A percentile compares a stretch with the other conserved stretches of the same genome.
Conservation (phyloP, 2,888 invertebrate species). For the Abscondita cerata region DNA sequence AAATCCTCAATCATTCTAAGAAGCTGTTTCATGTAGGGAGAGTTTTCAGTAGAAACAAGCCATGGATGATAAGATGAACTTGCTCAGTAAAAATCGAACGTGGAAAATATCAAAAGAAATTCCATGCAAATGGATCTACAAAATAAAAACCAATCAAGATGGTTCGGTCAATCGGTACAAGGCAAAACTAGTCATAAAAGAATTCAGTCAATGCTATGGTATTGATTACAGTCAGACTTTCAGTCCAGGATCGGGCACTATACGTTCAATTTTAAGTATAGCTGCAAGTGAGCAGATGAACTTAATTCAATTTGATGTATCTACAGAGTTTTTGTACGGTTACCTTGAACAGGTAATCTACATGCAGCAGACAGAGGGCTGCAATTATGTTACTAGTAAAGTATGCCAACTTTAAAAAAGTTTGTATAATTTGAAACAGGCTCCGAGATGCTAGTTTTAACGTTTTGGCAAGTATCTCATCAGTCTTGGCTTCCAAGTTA, state of each 20-base stretch:
- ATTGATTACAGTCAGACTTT: constrained; percentile 45
- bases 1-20: too few species aligned
- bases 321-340: constrained; percentile 41
- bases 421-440: neutral
- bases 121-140: constrained; percentile 46
- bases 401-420: constrained; percentile 8
- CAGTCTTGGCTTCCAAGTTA: too few species aligned
- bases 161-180: constrained; percentile 44
- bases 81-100: too few species aligned
- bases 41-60: too few species aligned
- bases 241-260: constrained; percentile 43
- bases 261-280: constrained; percentile 40
- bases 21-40: too few species aligned
- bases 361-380: constrained; percentile 38
- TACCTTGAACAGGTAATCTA: constrained; percentile 33
- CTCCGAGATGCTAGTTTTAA: neutral
- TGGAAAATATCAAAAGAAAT: too few species aligned
- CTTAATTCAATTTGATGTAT: constrained; percentile 46
- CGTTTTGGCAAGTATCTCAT: too few species aligned
- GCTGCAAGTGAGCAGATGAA: constrained; percentile 41
- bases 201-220: constrained; percentile 42
- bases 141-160: constrained; percentile 44
- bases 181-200: constrained; percentile 46
- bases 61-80: too few species aligned
- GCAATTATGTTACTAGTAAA: constrained; percentile 11